phyloP scores from a whole-genome alignment of 2,888 invertebrate genomes.

The Rhamnusium bicolor region DNA sequence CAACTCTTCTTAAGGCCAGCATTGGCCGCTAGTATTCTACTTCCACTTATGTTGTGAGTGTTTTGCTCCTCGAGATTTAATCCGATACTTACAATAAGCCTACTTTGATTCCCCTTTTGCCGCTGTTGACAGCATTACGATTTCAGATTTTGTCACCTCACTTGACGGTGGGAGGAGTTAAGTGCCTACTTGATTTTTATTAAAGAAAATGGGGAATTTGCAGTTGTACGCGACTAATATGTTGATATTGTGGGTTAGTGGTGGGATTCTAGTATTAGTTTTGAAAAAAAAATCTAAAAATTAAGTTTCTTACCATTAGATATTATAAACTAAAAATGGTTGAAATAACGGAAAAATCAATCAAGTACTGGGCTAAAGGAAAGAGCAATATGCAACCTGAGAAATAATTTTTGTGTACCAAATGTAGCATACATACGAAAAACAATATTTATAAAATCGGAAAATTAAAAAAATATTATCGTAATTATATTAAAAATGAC shows the following conservation, averaged over 20 bases:
- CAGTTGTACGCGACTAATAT: background rate
- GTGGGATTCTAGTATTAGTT: background rate
- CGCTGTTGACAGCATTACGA: constrained; percentile 50
- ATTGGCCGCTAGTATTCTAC: constrained; percentile 61
- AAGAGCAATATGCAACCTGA: too few relatives aligned
- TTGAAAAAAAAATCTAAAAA: background rate
- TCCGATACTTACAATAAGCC: constrained; percentile 31
- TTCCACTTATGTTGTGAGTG: constrained; percentile 55
- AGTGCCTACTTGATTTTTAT: constrained; percentile 24
- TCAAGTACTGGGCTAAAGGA: too few relatives aligned
- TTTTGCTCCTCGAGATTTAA: constrained; percentile 41
- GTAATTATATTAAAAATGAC: too few relatives aligned
- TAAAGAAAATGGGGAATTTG: constrained; percentile 26
- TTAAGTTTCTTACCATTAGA: background rate
- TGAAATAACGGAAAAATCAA: too few relatives aligned
- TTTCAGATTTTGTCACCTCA: constrained; percentile 52
- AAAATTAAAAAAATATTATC: too few relatives aligned
- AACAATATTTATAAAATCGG: too few relatives aligned
- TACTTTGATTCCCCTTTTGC: constrained; percentile 43
- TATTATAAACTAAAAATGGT: background rate
- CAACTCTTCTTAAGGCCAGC: constrained; percentile 54
- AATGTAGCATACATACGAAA: too few relatives aligned
- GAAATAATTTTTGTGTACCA: too few relatives aligned
- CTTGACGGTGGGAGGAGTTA: constrained; percentile 49
- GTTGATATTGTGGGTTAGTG: background rate